These are phyloP conservation scores for Tryphoninae sp. DNA, from an alignment of 2,888 invertebrate species.

Conservation along the genomic window DNA sequence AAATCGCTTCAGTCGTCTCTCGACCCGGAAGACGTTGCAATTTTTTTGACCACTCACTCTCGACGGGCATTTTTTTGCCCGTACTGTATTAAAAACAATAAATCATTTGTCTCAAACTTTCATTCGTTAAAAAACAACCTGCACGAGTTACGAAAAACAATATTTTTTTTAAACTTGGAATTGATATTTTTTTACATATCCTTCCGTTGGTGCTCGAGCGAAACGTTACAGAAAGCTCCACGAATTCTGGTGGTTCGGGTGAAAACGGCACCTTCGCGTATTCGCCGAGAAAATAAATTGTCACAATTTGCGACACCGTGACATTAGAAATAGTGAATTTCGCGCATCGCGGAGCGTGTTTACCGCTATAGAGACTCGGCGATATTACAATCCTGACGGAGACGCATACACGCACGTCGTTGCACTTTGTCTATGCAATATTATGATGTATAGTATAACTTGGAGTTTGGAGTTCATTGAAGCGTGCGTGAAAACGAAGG, in stretches of 20 bases:
- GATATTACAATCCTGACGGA: slow-evolving; percentile 8
- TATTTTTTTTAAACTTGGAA: background rate
- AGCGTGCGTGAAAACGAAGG: slow-evolving; percentile 22
- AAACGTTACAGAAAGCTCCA: background rate
- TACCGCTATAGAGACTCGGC: slow-evolving; percentile 66
- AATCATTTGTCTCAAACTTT: background rate
- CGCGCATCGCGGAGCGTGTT: slow-evolving; percentile 68
- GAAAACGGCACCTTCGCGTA: background rate
- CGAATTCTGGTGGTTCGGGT: background rate
- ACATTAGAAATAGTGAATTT: slow-evolving; percentile 64
- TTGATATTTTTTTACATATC: background rate
- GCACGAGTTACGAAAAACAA: background rate
- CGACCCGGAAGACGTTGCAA: slow-evolving; percentile 3
- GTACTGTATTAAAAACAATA: background rate
- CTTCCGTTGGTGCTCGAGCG: background rate
- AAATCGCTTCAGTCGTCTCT: slow-evolving; percentile 45
- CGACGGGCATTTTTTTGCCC: background rate
- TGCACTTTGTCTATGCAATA: slow-evolving; percentile 24
- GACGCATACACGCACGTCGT: background rate
- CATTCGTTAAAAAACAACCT: background rate
- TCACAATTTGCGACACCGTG: slow-evolving; percentile 49
- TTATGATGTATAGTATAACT: background rate
- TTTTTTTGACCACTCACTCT: background rate
- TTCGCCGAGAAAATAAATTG: slow-evolving; percentile 28
- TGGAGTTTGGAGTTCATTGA: slow-evolving; percentile 38